Evolutionary conservation across 2,888 invertebrate species (phyloP).

Genomic region (Parnassius smintheus): DNA sequence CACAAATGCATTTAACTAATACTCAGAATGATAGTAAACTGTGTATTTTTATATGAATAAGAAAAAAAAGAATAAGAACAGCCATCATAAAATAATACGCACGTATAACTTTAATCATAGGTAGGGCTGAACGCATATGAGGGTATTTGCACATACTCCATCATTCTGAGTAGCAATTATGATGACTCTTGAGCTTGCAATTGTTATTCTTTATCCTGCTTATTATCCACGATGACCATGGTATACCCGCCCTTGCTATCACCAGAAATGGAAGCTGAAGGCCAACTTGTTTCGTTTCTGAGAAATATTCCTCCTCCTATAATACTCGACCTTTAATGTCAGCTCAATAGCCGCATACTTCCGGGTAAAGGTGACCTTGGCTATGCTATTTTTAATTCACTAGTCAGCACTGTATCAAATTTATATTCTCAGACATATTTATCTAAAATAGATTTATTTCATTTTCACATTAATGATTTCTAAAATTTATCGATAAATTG

Average conservation of each 20-base stretch:
- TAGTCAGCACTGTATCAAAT: neutral
- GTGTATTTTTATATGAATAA: too few relatives aligned
- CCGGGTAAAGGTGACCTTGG: constrained; percentile 15
- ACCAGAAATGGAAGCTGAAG: constrained; percentile 35
- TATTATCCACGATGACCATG: constrained; percentile 33
- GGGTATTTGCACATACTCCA: constrained; percentile 9
- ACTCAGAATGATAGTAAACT: too few relatives aligned
- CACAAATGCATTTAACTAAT: too few relatives aligned
- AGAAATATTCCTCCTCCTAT: constrained; percentile 11
- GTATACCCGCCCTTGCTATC: constrained; percentile 44
- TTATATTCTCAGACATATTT: too few relatives aligned
- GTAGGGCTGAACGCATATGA: neutral
- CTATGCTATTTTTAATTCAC: neutral
- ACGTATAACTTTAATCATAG: neutral
- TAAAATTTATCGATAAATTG: too few relatives aligned
- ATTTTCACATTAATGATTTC: too few relatives aligned
- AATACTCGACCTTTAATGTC: constrained; percentile 19
- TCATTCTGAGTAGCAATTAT: constrained; percentile 4
- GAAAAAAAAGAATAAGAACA: too few relatives aligned
- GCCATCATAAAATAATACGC: neutral
- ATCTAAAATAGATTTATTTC: too few relatives aligned
- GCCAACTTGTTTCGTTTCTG: constrained; percentile 33
- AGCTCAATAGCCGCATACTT: constrained; percentile 11
- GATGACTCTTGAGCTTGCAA: constrained; percentile 12
- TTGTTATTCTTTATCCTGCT: constrained; percentile 25